Percentiles rank a stretch among this genome's conserved stretches.
These are phyloP conservation scores for Caenorhabditis parvicauda DNA, from an alignment of 2,888 invertebrate genomes.

Conservation along the genomic window DNA sequence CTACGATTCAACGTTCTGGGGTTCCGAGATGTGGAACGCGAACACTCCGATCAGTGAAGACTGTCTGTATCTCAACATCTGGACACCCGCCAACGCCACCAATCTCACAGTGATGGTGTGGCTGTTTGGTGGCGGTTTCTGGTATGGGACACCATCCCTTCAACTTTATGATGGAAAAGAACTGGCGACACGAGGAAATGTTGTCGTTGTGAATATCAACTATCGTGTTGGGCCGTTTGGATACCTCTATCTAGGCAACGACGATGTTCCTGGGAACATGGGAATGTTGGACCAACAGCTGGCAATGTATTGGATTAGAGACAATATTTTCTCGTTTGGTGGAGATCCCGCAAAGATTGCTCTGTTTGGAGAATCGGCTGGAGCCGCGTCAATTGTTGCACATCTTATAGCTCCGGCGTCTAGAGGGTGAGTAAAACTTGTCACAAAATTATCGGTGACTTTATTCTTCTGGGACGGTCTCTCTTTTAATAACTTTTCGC, in stretches of 20 bases:
- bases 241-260: constrained; percentile 81
- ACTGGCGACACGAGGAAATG: constrained; percentile 78
- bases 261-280: constrained; percentile 81
- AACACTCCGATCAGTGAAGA: constrained; percentile 88
- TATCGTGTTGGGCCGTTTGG: constrained; percentile 81
- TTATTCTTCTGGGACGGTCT: neutral
- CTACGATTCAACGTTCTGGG: constrained; percentile 64
- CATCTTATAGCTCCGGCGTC: constrained; percentile 75
- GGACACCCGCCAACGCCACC: constrained; percentile 71
- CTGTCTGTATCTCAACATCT: constrained; percentile 90
- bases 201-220: constrained; percentile 83
- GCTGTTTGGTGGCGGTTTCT: constrained; percentile 63
- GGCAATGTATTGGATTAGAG: constrained; percentile 88
- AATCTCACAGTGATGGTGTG: constrained; percentile 62
- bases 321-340: constrained; percentile 84
- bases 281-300: constrained; percentile 88
- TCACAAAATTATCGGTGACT: constrained; percentile 2
- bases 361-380: constrained; percentile 92
- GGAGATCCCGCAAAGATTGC: constrained; percentile 81
- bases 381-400: constrained; percentile 74
- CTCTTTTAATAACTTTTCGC: neutral
- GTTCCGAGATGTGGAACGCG: constrained; percentile 91
- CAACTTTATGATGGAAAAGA: constrained; percentile 65
- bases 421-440: constrained; percentile 22
- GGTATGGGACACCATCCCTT: constrained; percentile 64